Conservation (phyloP, 2,113 vertebrate species). For the Rhizomys pruinosus region DNA sequence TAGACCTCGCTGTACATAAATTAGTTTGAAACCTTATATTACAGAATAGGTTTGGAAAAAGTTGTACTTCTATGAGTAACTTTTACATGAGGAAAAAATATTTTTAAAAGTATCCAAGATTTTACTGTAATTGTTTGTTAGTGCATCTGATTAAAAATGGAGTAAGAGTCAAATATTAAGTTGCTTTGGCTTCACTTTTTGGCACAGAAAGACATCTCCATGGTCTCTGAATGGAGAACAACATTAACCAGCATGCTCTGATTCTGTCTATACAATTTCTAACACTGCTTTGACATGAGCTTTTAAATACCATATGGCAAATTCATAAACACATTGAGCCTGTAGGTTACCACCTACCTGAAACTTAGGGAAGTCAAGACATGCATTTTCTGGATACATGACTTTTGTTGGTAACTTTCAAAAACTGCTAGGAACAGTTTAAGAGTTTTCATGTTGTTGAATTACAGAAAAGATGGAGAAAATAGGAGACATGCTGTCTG, state of each 20-base stretch:
- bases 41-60: conserved; percentile 70
- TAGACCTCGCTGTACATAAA: conserved; percentile 75
- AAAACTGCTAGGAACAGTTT: conserved; percentile 60
- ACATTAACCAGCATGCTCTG: conserved; percentile 82
- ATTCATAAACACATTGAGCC: conserved; percentile 76
- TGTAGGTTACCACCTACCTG: conserved; percentile 77
- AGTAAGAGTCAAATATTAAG: conserved; percentile 83
- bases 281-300: conserved; percentile 78
- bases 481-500: conserved; percentile 28
- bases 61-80: conserved; percentile 69
- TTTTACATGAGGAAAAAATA: conserved; percentile 71
- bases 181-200: conserved; percentile 83
- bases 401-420: conserved; percentile 61
- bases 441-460: conserved; percentile 49
- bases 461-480: conserved; percentile 1
- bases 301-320: conserved; percentile 78
- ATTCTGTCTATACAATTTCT: conserved; percentile 78
- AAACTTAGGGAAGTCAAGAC: conserved; percentile 66
- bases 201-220: conserved; percentile 62
- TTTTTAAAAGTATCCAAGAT: conserved; percentile 51
- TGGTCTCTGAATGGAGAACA: conserved; percentile 79
- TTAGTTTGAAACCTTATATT: conserved; percentile 60
- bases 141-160: conserved; percentile 78
- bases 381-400: conserved; percentile 59
- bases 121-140: conserved; percentile 81